phyloP scores from a whole-genome alignment of 2,888 invertebrate genomes.

The Microctonus hyperodae region DNA sequence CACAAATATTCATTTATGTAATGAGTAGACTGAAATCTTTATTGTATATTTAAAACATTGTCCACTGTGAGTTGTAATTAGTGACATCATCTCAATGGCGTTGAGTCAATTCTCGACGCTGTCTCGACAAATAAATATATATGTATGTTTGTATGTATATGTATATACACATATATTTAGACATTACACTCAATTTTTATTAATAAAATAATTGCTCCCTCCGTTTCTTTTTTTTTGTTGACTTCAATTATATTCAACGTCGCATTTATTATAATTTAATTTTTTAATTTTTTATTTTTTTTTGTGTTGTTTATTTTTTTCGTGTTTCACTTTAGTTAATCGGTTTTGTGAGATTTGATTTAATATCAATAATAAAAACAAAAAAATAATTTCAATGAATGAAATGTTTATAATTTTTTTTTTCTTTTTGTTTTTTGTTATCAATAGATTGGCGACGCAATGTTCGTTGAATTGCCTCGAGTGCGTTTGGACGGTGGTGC shows the following conservation, averaged over 20 bases:
- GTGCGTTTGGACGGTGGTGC: slow-evolving; percentile 76
- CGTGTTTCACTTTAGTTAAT: no score
- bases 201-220: slow-evolving; percentile 9
- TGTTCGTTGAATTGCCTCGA: slow-evolving; percentile 70
- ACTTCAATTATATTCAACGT: slow-evolving; percentile 6
- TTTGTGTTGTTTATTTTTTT: no score
- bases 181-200: slow-evolving; percentile 10
- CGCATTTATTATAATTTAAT: slow-evolving; percentile 6
- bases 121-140: slow-evolving; percentile 21
- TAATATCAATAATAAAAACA: no score
- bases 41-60: neutral
- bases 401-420: neutral
- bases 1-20: neutral
- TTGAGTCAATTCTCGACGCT: slow-evolving; percentile 59
- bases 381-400: neutral
- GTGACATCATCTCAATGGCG: slow-evolving; percentile 59
- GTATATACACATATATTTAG: no score
- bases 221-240: neutral
- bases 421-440: slow-evolving; percentile 2
- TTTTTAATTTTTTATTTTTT: neutral
- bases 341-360: no score
- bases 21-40: slow-evolving; percentile 11
- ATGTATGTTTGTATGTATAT: no score
- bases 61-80: slow-evolving; percentile 55
- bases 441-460: slow-evolving; percentile 66